phyloP scores from a whole-genome alignment of 2,113 vertebrate genomes.

The Origma solitaria region DNA sequence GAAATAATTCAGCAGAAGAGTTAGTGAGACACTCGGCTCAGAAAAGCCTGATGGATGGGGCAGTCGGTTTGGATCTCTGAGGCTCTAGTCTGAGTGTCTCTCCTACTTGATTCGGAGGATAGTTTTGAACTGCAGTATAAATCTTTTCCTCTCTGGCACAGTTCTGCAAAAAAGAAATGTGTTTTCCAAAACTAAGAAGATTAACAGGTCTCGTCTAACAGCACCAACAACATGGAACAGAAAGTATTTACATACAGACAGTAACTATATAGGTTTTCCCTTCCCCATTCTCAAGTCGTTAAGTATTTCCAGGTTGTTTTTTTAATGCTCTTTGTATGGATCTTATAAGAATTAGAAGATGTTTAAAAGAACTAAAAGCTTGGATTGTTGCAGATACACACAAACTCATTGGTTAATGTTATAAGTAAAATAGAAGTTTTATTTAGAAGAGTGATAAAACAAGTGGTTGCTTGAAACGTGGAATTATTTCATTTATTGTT shows the following conservation, averaged over 20 bases:
- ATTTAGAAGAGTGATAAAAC: not conserved
- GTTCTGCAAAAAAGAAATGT: not conserved
- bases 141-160: not conserved
- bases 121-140: not conserved
- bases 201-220: not conserved
- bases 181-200: not conserved
- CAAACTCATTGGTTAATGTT: not conserved
- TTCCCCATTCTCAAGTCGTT: not conserved
- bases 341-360: not conserved
- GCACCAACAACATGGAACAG: not conserved
- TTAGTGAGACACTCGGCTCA: not conserved
- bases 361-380: not conserved
- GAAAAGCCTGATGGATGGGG: not conserved
- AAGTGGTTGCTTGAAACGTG: fast-evolving
- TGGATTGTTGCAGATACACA: not conserved
- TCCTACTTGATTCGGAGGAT: not conserved
- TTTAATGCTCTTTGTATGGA: not conserved
- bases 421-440: not conserved
- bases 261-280: not conserved
- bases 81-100: not conserved
- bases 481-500: not conserved
- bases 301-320: not conserved
- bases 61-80: not conserved
- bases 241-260: not conserved
- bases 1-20: not conserved